Evolutionary conservation across 2,113 vertebrate species (phyloP), one percentile per base, ranked within the genome.

Genomic region (Pavo muticus): DNA sequence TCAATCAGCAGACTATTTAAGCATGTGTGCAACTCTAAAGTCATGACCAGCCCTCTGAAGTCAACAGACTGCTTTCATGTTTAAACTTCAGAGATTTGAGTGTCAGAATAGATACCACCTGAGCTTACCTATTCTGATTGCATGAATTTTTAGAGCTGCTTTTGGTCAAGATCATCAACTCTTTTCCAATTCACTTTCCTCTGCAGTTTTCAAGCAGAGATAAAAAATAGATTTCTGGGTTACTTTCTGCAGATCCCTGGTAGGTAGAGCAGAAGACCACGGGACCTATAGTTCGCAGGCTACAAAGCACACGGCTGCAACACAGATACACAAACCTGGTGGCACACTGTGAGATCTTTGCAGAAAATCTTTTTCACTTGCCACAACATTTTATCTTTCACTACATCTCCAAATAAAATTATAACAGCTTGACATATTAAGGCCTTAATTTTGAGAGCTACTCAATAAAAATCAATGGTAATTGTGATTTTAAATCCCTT

Each of bases 291-390:
- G 59, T 24, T 40, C 11, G 30, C 27, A 67, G 54, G 37, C 68
- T 74, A 44, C 47, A 63, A 24, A 1, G 0, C 1, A 1, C 1
- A 0, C 0, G 18, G 0, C 39, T 24, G 48, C 42, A 39, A 42
- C 42, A 39, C 35, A 17, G 32, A 2, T 0, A 0, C 6, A 70
- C 0, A 0, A 9, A 67, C 17, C 23, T 10, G 10, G 9, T 32
- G 68, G 27, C 44, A 47, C 8, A 6, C 20, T 67, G 35, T 24
- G 27, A 89, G 37, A 74, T 18, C 69, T 21, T 20, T 8, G 25
- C 9, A 77, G 42, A 61, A 87, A 71, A 57, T n/a, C 4, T 3
- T 12, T 14, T 20, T 65, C 73, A 25, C 45, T 72, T 83, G 40
- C 25, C 24, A 35, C 40, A 71, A 24, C 72, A 44, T 24, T 10